Evolutionary conservation across 64 coral and sea anemone species (phyloP).

Genomic region (Montipora efflorescens): DNA sequence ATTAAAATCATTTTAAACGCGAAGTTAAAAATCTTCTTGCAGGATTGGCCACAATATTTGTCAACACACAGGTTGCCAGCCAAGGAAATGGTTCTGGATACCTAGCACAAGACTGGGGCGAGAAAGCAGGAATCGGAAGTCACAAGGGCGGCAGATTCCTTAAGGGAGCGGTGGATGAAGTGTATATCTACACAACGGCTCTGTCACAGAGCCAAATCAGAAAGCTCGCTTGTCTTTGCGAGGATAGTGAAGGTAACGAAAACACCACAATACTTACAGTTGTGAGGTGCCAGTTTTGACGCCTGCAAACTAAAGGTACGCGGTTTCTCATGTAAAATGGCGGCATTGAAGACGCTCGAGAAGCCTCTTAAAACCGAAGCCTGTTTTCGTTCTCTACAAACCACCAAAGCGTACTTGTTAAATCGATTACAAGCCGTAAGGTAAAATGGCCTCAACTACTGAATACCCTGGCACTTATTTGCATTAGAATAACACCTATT

Average conservation of each 20-base stretch:
- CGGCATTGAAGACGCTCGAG: too few species aligned
- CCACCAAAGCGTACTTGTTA: too few species aligned
- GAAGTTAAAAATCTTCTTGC: not conserved
- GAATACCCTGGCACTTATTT: too few species aligned
- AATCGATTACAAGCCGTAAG: too few species aligned
- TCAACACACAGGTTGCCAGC: constrained; percentile 59
- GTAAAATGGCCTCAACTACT: too few species aligned
- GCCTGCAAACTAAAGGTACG: too few species aligned
- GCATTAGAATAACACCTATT: not conserved
- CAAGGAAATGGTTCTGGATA: constrained; percentile 41
- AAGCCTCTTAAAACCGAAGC: too few species aligned
- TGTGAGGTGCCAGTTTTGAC: not conserved
- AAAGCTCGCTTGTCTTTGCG: constrained; percentile 76
- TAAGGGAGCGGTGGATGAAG: constrained; percentile 69
- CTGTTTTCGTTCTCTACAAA: too few species aligned
- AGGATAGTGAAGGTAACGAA: constrained; percentile 45
- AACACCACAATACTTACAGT: not conserved
- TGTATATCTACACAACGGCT: constrained; percentile 75
- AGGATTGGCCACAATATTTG: constrained; percentile 76
- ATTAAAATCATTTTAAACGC: not conserved
- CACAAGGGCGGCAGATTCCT: constrained; percentile 70
- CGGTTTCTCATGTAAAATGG: too few species aligned
- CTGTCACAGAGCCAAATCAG: constrained; percentile 44
- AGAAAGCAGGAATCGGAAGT: constrained; percentile 66
- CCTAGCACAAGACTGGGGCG: constrained; percentile 70